Evolutionary conservation across 2,797 vertebrate species (phyloP).

Genomic region (Hippocampus kuda): DNA sequence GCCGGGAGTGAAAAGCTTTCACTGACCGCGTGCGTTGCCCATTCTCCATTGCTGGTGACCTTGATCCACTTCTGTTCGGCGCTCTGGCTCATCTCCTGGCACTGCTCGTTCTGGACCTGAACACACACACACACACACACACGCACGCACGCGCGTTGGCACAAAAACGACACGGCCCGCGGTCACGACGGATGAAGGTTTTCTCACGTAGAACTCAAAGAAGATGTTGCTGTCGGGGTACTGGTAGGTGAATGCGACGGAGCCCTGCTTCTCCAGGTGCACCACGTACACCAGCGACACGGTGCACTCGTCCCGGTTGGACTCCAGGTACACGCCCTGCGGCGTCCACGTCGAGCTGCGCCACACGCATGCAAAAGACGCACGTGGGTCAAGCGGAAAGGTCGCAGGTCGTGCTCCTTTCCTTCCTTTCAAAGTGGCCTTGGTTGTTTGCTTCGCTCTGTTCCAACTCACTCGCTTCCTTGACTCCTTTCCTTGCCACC

Average conservation of each 20-base stretch:
- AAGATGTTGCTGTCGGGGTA: constrained; percentile 97
- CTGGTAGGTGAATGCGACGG: constrained; percentile 91
- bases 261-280: constrained; percentile 88
- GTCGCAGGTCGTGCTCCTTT: neutral
- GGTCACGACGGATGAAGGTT: neutral
- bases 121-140: neutral
- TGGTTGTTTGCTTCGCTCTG: no score
- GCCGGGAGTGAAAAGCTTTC: neutral
- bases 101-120: constrained; percentile 97
- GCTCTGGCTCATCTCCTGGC: constrained; percentile 84
- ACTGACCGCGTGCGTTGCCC: constrained; percentile 82
- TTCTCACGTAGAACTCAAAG: constrained; percentile 96
- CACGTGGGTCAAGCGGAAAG: neutral
- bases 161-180: no score
- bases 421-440: no score
- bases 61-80: constrained; percentile 89
- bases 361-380: neutral
- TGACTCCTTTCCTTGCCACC: no score
- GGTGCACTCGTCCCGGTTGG: constrained; percentile 90
- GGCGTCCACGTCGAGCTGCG: constrained; percentile 85
- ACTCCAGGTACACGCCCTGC: constrained; percentile 88
- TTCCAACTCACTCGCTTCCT: no score
- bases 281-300: constrained; percentile 92
- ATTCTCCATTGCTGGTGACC: constrained; percentile 80
- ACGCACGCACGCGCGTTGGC: neutral